phyloP scores from a whole-genome alignment of 2,797 vertebrate genomes.

The Pagetopsis macropterus region DNA sequence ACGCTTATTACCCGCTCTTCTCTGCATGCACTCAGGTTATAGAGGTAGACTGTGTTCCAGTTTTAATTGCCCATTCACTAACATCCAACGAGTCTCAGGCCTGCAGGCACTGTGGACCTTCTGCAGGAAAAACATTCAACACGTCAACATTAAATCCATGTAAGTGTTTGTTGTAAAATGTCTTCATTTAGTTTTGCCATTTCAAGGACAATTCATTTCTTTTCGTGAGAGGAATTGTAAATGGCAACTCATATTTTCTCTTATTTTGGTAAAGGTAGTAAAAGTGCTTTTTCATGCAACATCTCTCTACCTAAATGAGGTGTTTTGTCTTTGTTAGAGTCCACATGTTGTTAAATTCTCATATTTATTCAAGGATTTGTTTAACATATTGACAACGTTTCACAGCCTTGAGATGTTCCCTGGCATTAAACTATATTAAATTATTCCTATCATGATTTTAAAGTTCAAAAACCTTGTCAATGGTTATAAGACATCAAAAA shows the following conservation, averaged over 20 bases:
- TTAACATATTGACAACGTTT: neutral
- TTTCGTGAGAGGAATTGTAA: slow-evolving; percentile 2
- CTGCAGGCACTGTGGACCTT: slow-evolving; percentile 12
- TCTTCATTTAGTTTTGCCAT: slow-evolving; percentile 7
- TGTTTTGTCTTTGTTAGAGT: neutral
- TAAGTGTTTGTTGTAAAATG: slow-evolving; percentile 29
- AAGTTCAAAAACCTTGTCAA: neutral
- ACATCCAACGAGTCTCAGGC: slow-evolving; percentile 1
- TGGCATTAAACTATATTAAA: neutral
- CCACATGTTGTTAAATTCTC: slow-evolving; percentile 8
- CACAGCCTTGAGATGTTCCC: slow-evolving; percentile 7
- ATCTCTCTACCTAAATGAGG: neutral
- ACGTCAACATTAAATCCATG: neutral
- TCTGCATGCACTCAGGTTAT: slow-evolving; percentile 25
- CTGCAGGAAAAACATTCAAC: slow-evolving; percentile 14
- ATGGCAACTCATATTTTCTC: neutral
- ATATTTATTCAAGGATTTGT: neutral
- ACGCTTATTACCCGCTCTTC: slow-evolving; percentile 32
- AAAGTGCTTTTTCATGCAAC: neutral
- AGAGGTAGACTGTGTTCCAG: slow-evolving; percentile 23
- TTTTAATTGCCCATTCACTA: slow-evolving; percentile 36
- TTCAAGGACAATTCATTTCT: slow-evolving; percentile 12
- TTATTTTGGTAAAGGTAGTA: slow-evolving; percentile 8
- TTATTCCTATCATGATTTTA: neutral
- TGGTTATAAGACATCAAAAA: neutral